These are phyloP conservation scores for Daphoenositta chrysoptera DNA, from an alignment of 2,113 vertebrate genomes.

Conservation along the genomic window DNA sequence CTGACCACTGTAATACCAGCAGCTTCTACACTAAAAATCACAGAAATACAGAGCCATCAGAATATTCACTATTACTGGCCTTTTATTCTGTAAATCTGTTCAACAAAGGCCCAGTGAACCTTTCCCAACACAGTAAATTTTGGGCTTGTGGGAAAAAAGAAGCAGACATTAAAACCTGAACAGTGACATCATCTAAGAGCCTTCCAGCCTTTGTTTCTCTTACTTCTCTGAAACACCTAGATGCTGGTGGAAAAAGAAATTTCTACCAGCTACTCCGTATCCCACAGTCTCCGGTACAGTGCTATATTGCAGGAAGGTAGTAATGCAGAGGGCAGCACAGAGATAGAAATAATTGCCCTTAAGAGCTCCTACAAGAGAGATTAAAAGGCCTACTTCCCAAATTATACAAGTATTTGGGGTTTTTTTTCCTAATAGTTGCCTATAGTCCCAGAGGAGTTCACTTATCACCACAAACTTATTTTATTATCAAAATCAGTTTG, in stretches of 20 bases:
- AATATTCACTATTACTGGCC: not conserved
- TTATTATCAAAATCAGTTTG: not conserved
- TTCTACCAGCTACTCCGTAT: not conserved
- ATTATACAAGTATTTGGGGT: not conserved
- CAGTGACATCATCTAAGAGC: not conserved
- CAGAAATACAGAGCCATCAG: not conserved
- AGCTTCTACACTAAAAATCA: slow-evolving; percentile 76
- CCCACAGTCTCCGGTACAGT: not conserved
- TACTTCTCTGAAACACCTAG: not conserved
- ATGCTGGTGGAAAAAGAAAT: not conserved
- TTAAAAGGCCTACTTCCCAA: not conserved
- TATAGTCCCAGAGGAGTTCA: not conserved
- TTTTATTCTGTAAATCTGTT: not conserved
- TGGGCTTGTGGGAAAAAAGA: not conserved
- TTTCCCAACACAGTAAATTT: not conserved
- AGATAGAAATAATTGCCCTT: not conserved
- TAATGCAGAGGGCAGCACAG: not conserved
- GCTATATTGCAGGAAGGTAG: not conserved
- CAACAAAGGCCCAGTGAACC: not conserved
- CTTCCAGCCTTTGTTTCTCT: not conserved
- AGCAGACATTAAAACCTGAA: not conserved
- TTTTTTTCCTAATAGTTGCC: not conserved
- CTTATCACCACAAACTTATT: not conserved
- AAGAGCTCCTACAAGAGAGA: not conserved
- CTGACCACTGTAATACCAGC: slow-evolving; percentile 90